phyloP scores from a whole-genome alignment of 1,140 invertebrate genomes.

The Aphidius gifuensis region DNA sequence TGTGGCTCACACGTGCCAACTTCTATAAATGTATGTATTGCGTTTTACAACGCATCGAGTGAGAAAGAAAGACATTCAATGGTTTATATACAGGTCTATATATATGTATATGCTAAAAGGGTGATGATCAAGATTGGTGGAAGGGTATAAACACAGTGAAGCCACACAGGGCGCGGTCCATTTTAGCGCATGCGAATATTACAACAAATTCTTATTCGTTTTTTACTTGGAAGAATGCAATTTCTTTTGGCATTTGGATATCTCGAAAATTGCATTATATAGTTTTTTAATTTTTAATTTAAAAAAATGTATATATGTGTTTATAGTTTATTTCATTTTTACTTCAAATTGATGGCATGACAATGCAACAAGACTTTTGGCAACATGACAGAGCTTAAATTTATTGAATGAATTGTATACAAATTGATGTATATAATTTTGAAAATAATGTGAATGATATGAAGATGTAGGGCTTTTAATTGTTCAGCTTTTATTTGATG shows the following conservation, averaged over 20 bases:
- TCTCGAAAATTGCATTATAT: too few relatives aligned
- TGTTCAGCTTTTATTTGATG: too few relatives aligned
- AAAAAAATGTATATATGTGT: not conserved
- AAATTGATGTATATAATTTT: too few relatives aligned
- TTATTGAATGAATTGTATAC: too few relatives aligned
- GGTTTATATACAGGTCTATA: constrained; percentile 9
- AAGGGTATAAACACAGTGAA: constrained; percentile 31
- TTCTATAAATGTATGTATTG: constrained; percentile 38
- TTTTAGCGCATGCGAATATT: constrained; percentile 46
- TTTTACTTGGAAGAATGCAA: not conserved
- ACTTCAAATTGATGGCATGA: too few relatives aligned
- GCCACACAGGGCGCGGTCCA: constrained; percentile 44
- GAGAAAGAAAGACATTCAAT: constrained; percentile 11
- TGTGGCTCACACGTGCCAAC: constrained; percentile 49
- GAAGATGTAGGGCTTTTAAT: too few relatives aligned
- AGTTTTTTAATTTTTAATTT: too few relatives aligned
- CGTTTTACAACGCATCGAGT: constrained; percentile 21
- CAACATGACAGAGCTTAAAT: not conserved
- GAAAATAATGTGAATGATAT: too few relatives aligned
- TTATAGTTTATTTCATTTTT: too few relatives aligned
- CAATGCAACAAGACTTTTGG: constrained; percentile 10
- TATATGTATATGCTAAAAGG: constrained; percentile 2
- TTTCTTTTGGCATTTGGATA: too few relatives aligned
- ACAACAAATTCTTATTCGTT: constrained; percentile 33
- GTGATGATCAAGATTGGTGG: constrained; percentile 4